Percentiles rank a stretch among this genome's conserved stretches.
Conservation (phyloP, 1,140 invertebrate species). For the Geopemphigus sp. region DNA sequence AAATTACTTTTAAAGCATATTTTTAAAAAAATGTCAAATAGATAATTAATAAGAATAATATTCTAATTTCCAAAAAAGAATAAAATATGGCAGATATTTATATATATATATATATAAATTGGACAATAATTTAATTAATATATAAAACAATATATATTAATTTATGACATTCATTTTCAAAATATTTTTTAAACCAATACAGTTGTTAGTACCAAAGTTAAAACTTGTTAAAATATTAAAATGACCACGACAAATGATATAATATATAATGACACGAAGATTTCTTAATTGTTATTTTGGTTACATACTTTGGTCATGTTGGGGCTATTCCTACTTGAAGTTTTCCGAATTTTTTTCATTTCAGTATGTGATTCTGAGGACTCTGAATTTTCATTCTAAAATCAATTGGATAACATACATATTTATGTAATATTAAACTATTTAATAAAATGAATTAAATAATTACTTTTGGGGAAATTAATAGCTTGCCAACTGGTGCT, state of each 20-base stretch:
- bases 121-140: background rate
- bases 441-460: background rate
- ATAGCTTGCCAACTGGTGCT: background rate
- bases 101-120: background rate
- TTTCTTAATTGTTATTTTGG: constrained; percentile 23
- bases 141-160: constrained; percentile 6
- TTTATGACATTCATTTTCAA: background rate
- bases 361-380: background rate
- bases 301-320: constrained; percentile 44
- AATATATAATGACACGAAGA: constrained; percentile 7
- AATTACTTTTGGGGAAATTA: constrained; percentile 8
- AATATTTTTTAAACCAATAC: background rate
- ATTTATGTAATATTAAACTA: background rate
- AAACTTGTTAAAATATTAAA: constrained; percentile 20
- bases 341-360: constrained; percentile 1
- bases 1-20: background rate
- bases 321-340: background rate
- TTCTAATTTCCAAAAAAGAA: constrained; percentile 8
- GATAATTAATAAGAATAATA: background rate
- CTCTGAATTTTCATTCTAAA: constrained; percentile 23
- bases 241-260: background rate
- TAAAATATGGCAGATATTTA: background rate
- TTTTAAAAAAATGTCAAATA: too few species aligned
- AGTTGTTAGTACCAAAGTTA: background rate
- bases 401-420: background rate